Evolutionary conservation across 1,140 invertebrate genomes (phyloP).

Genomic region (Heliconius himera): DNA sequence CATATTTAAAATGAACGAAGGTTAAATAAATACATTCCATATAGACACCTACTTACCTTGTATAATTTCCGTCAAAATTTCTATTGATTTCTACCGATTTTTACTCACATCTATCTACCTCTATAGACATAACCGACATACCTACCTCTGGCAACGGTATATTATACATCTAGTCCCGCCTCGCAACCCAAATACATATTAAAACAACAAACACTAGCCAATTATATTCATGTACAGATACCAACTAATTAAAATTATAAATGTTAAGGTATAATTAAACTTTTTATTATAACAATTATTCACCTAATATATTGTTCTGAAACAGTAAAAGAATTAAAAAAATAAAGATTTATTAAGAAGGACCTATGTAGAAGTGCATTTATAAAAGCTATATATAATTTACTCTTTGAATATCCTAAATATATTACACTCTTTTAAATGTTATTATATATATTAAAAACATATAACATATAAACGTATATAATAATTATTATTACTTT

Average conservation of each 20-base stretch:
- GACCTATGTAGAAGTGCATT: no score
- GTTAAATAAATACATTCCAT: no score
- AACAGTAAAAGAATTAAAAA: background rate
- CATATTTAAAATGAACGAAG: no score
- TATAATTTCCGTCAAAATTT: background rate
- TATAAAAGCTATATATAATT: no score
- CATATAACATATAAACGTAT: no score
- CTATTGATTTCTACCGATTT: background rate
- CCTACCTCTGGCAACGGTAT: slow-evolving; percentile 11
- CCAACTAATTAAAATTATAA: slow-evolving; percentile 21
- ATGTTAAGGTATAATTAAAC: background rate
- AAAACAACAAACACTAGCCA: slow-evolving; percentile 26
- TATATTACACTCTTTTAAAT: no score
- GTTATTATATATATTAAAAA: no score
- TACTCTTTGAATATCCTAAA: no score
- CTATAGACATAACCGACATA: slow-evolving; percentile 17
- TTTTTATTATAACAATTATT: slow-evolving; percentile 12
- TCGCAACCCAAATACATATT: slow-evolving; percentile 23
- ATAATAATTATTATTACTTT: no score
- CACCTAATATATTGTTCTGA: background rate
- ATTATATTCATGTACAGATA: slow-evolving; percentile 19
- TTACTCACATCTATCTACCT: background rate
- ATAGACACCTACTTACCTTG: no score
- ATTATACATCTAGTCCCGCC: slow-evolving; percentile 16
- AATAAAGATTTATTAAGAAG: no score